phyloP scores from a whole-genome alignment of 1,140 invertebrate species.

The Drosophila navojoa region DNA sequence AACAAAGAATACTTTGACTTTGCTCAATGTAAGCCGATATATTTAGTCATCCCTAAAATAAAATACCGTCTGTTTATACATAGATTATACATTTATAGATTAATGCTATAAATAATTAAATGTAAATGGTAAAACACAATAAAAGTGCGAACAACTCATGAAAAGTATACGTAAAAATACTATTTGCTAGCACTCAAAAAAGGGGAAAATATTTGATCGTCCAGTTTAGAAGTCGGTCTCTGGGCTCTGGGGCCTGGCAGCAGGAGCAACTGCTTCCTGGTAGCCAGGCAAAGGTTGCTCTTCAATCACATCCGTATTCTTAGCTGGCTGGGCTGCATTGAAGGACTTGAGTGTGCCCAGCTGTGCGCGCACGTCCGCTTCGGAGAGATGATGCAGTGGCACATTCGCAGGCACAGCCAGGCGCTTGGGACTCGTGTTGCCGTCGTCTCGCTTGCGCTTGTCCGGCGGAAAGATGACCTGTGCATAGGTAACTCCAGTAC shows the following conservation, averaged over 20 bases:
- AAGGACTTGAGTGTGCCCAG: constrained; percentile 73
- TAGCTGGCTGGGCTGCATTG: constrained; percentile 31
- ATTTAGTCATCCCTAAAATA: neutral
- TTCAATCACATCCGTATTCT: constrained; percentile 2
- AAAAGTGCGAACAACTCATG: neutral
- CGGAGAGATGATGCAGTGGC: constrained; percentile 73
- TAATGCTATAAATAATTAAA: constrained; percentile 43
- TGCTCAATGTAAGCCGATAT: too few species aligned
- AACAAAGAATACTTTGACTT: too few species aligned
- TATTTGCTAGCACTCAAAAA: constrained; percentile 22
- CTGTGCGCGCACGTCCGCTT: constrained; percentile 73
- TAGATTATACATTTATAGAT: neutral
- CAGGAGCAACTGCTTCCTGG: constrained; percentile 25
- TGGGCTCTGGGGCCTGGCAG: constrained; percentile 73
- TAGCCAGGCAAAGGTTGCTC: neutral
- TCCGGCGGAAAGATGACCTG: constrained; percentile 80
- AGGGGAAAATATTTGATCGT: constrained; percentile 30
- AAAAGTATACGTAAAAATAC: neutral
- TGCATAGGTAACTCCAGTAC: constrained; percentile 75
- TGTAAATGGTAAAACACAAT: constrained; percentile 26
- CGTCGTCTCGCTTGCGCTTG: constrained; percentile 68
- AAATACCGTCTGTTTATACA: neutral
- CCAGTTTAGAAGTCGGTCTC: constrained; percentile 74
- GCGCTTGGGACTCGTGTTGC: constrained; percentile 70
- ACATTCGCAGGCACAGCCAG: constrained; percentile 76